These are phyloP conservation scores for Diglossa cyanea DNA, from an alignment of 2,797 vertebrate species.

Conservation along the genomic window DNA sequence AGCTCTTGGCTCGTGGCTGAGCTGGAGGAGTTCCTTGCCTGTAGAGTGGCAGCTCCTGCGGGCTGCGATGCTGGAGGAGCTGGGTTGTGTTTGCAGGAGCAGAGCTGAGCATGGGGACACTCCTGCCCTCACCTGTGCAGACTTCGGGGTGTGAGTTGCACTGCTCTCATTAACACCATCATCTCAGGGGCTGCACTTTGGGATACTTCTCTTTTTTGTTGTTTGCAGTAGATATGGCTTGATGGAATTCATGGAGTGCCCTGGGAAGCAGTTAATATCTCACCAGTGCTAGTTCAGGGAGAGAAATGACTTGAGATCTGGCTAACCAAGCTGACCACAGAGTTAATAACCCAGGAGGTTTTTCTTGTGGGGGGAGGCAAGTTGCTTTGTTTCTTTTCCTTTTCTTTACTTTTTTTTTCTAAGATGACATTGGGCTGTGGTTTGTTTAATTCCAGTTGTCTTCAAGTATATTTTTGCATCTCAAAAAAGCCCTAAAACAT, in stretches of 20 bases:
- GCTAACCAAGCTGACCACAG: not conserved
- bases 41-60: not conserved
- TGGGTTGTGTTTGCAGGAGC: rapidly evolving
- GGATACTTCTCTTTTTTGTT: not conserved
- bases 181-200: not conserved
- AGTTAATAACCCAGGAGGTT: not conserved
- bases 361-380: not conserved
- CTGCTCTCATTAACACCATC: not conserved
- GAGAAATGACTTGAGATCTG: not conserved
- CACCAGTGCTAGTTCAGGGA: not conserved
- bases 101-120: not conserved
- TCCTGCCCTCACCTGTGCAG: not conserved
- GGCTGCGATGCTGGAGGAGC: rapidly evolving
- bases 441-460: not conserved
- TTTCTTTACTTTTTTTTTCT: not conserved
- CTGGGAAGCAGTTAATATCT: not conserved
- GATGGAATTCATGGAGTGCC: not conserved
- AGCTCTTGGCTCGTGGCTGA: not conserved
- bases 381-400: not conserved
- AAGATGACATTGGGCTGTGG: not conserved
- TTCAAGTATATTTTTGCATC: not conserved
- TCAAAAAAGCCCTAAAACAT: not conserved
- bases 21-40: not conserved
- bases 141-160: not conserved
- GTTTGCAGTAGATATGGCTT: not conserved